A percentile compares a stretch with the other conserved stretches of the same genome.
Conservation (phyloP, 2,888 invertebrate genomes). For the Scaptomyza flava region DNA sequence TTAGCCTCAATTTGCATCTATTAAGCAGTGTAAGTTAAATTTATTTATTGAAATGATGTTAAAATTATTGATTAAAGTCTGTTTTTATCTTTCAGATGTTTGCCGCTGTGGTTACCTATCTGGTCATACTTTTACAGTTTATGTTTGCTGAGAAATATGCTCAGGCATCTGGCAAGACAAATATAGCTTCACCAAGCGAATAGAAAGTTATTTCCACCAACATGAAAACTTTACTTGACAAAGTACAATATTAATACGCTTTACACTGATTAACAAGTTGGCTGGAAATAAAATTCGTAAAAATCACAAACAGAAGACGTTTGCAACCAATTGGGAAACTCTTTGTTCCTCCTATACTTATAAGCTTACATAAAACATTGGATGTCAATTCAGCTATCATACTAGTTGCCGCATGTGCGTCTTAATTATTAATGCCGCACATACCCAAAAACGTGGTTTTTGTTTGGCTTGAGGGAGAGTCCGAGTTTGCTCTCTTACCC, state of each 20-base stretch:
- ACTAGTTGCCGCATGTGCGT: slow-evolving; percentile 18
- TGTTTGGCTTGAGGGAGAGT: background rate
- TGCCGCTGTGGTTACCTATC: slow-evolving; percentile 81
- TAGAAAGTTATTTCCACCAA: too few species aligned
- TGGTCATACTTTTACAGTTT: slow-evolving; percentile 83
- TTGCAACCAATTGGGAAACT: slow-evolving; percentile 1
- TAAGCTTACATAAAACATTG: slow-evolving; percentile 7
- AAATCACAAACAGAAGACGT: background rate
- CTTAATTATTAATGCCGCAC: slow-evolving; percentile 77
- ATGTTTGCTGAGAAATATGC: slow-evolving; percentile 70
- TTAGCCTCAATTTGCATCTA: slow-evolving; percentile 81
- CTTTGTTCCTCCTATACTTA: background rate
- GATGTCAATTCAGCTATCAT: slow-evolving; percentile 5
- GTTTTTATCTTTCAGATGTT: slow-evolving; percentile 71
- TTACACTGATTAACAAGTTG: background rate
- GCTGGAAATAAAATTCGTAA: background rate
- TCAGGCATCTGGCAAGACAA: background rate
- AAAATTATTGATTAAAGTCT: background rate
- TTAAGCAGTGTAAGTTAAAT: slow-evolving; percentile 79
- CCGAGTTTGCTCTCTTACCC: background rate
- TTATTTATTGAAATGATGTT: background rate
- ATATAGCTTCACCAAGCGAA: background rate
- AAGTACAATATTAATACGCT: background rate
- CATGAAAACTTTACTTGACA: background rate
- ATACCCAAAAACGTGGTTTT: slow-evolving; percentile 22